Percentiles rank a stretch among this genome's conserved stretches.
These are phyloP conservation scores for Lutjanus erythropterus DNA, from an alignment of 2,113 vertebrate genomes.

Conservation along the genomic window DNA sequence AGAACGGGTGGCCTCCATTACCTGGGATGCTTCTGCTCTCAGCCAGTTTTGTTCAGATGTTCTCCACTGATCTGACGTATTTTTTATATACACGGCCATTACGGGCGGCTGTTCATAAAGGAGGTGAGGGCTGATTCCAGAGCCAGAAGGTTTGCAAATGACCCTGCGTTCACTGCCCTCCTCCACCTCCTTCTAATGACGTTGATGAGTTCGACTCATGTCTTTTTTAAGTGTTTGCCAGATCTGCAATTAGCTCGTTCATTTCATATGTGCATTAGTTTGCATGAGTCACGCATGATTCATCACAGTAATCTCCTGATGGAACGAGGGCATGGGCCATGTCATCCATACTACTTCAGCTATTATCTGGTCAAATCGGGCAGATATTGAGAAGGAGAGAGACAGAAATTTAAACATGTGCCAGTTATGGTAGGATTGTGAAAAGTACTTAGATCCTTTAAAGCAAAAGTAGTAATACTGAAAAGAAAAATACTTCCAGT, in stretches of 20 bases:
- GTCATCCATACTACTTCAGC: background rate
- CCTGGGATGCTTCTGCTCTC: slow-evolving; percentile 45
- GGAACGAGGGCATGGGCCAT: background rate
- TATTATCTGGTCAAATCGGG: background rate
- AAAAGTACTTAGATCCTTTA: background rate
- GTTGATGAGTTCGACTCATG: background rate
- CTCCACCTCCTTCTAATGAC: slow-evolving; percentile 27
- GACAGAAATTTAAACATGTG: too few relatives aligned
- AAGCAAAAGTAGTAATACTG: too few relatives aligned
- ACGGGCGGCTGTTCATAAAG: background rate
- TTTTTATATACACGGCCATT: slow-evolving; percentile 32
- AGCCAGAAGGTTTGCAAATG: slow-evolving; percentile 12
- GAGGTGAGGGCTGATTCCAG: slow-evolving; percentile 24
- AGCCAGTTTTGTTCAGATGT: slow-evolving; percentile 42
- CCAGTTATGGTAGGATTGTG: background rate
- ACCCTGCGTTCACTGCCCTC: background rate
- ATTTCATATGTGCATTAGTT: slow-evolving; percentile 45
- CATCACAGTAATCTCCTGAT: slow-evolving; percentile 17
- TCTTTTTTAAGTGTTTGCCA: slow-evolving; percentile 11
- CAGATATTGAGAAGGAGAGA: background rate
- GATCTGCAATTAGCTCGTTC: background rate
- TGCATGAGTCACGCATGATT: slow-evolving; percentile 35
- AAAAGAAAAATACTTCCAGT: too few relatives aligned
- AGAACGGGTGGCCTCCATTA: slow-evolving; percentile 74
- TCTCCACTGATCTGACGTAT: slow-evolving; percentile 25